Conservation (phyloP, 2,888 invertebrate species). For the Pristionchus exspectatus region DNA sequence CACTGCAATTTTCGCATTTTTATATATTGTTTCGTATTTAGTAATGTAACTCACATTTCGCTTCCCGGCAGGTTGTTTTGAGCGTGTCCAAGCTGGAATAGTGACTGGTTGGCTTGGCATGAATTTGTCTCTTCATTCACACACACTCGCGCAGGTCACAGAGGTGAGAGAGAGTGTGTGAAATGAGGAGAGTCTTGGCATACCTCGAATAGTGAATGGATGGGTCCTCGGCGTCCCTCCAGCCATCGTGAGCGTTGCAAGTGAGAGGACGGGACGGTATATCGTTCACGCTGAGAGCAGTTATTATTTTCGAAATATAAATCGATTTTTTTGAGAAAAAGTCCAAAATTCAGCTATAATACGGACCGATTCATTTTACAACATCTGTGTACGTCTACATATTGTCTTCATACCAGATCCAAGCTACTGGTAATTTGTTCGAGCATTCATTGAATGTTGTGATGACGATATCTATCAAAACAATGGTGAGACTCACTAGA, state of each 20-base stretch:
- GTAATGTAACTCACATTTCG: background rate
- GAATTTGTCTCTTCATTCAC: too few relatives aligned
- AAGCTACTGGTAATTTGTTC: too few relatives aligned
- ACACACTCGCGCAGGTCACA: too few relatives aligned
- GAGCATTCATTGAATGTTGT: too few relatives aligned
- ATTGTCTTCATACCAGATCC: too few relatives aligned
- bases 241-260: background rate
- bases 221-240: background rate
- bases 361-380: too few relatives aligned
- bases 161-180: too few relatives aligned
- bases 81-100: background rate
- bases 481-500: background rate
- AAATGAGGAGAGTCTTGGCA: too few relatives aligned
- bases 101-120: background rate
- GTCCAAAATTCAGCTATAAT: too few relatives aligned
- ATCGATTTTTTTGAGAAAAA: too few relatives aligned
- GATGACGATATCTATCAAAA: too few relatives aligned
- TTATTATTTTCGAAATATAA: background rate
- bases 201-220: background rate
- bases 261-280: background rate
- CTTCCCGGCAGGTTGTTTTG: background rate
- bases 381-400: too few relatives aligned
- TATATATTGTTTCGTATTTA: background rate
- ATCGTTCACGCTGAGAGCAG: background rate
- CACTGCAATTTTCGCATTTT: background rate